Conservation (phyloP, 2,797 vertebrate species). For the Myripristis murdjan region DNA sequence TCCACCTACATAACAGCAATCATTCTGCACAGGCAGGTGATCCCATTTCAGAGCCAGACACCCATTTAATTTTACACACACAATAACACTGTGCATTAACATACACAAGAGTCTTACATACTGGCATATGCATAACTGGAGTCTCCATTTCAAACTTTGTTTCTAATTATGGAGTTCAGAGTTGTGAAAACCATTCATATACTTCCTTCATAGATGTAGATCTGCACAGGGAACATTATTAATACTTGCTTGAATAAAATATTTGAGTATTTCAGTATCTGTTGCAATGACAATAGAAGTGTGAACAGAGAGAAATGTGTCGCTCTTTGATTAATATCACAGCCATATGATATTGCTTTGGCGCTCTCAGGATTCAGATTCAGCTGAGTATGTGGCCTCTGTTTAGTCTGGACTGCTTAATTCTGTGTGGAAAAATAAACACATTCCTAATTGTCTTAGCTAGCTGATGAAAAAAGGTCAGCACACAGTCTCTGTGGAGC, state of each 20-base stretch:
- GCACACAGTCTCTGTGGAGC: conserved; percentile 5
- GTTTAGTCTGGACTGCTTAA: conserved; percentile 40
- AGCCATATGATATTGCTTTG: conserved; percentile 11
- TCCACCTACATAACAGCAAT: neutral
- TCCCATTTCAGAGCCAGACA: neutral
- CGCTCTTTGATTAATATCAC: conserved; percentile 13
- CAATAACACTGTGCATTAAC: neutral
- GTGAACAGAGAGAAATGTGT: conserved; percentile 3
- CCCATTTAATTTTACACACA: neutral
- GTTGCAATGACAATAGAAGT: neutral
- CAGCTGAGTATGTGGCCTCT: conserved; percentile 22
- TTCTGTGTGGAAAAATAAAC: conserved; percentile 53
- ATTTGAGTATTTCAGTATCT: no score
- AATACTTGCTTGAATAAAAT: no score
- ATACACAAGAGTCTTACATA: neutral
- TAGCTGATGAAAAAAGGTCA: conserved; percentile 37
- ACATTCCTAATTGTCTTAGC: conserved; percentile 41
- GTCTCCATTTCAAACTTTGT: neutral
- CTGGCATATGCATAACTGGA: neutral
- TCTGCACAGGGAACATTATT: no score
- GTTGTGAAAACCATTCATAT: neutral
- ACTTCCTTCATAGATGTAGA: neutral
- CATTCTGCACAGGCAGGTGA: neutral
- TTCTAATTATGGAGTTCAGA: neutral
- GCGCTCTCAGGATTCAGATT: conserved; percentile 10